phyloP scores from a whole-genome alignment of 2,888 invertebrate species.

The Autographa pulchrina region DNA sequence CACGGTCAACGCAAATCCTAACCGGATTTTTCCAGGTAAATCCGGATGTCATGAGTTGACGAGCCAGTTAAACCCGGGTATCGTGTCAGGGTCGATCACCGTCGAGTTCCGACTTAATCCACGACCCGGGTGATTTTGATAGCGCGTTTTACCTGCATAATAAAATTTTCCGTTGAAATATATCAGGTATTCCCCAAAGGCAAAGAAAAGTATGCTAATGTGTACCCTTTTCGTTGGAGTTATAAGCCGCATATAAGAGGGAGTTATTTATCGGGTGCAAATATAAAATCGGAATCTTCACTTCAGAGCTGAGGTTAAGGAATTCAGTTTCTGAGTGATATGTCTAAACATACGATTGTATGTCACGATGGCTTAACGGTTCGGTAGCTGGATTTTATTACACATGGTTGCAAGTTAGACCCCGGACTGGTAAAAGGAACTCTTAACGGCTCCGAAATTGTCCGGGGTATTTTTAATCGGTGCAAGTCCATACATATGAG shows the following conservation, averaged over 20 bases:
- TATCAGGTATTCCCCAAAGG: not conserved
- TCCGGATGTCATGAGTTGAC: constrained; percentile 25
- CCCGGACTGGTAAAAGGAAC: too few species aligned
- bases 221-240: not conserved
- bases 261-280: not conserved
- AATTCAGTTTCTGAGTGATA: too few species aligned
- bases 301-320: not conserved
- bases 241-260: constrained; percentile 2
- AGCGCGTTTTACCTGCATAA: constrained; percentile 17
- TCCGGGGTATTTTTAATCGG: too few species aligned
- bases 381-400: too few species aligned
- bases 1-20: constrained; percentile 10
- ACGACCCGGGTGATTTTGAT: constrained; percentile 19
- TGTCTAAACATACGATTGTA: too few species aligned
- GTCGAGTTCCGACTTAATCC: constrained; percentile 31
- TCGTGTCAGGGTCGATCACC: constrained; percentile 32
- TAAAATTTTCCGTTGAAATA: constrained; percentile 12
- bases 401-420: too few species aligned
- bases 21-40: constrained; percentile 17
- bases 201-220: not conserved
- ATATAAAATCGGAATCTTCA: not conserved
- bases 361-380: too few species aligned
- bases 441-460: too few species aligned
- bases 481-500: too few species aligned
- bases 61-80: constrained; percentile 20